Evolutionary conservation across 1,140 invertebrate genomes (phyloP), one percentile per base, ranked within the genome.

Genomic region (Teleopsis dalmanni): DNA sequence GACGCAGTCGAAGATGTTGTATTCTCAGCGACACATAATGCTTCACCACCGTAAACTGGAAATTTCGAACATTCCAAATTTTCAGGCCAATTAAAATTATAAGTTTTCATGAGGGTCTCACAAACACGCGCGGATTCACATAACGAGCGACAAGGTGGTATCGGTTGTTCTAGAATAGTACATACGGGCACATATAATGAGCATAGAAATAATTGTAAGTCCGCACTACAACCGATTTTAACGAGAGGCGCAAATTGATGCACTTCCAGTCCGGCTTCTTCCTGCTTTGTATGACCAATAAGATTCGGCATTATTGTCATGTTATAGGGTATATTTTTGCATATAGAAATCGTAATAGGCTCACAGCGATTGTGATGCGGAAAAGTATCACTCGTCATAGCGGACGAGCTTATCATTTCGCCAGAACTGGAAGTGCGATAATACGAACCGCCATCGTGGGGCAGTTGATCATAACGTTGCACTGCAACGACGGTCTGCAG

Each of bases 251-350:
- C 88, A 66, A 92, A 98, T 63, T 94, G 88, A 66, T 95, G 88
- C 1, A 98, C 84, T 58, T 97, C 93, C 42, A 88, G 73, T 2
- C 88, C 93, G 16, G 95, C 96, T 57, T 98, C 94, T 58, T 96
- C 90, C 51, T 99, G 94, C 57, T 87, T 94, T 43, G 85, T 82
- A 60, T 99, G 95, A 45, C 89, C 85, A 53, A 98, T 74, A 26
- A 96, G 63, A 74, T 98, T 98, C 4, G 94, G 95, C 83, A 96
- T 92, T 48, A 96, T 95, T 1, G 95, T 98, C 72, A 86, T 78
- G 71, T 98, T 98, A 72, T 98, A 98, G 26, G 80, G 81, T 46
- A 98, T 88, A 60, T 95, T 86, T 71, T 84, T 84, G 74, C 95
- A 98, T 57, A 96, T 78, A 10, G 86, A 86, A 49, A 97, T 91